Evolutionary conservation across 2,888 invertebrate species (phyloP).

Genomic region (Eutolmus rufibarbis): DNA sequence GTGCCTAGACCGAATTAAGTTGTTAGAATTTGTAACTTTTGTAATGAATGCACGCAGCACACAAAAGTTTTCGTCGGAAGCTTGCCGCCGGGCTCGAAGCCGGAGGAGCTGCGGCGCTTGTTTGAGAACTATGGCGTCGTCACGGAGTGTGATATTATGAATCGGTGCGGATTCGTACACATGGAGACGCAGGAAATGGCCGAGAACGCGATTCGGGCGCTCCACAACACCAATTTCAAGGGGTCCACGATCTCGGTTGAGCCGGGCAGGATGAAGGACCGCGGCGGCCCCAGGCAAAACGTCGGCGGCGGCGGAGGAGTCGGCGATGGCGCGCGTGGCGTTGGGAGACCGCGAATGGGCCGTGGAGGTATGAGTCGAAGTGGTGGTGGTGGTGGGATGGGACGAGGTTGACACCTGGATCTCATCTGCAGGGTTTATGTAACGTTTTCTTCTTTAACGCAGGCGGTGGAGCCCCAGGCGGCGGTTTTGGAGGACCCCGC

Average conservation of each 20-base stretch:
- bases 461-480: conserved; percentile 47
- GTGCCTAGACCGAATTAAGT: not conserved
- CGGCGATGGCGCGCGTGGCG: conserved; percentile 60
- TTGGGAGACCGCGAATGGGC: conserved; percentile 53
- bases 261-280: conserved; percentile 78
- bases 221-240: conserved; percentile 84
- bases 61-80: conserved; percentile 94
- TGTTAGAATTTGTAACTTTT: not conserved
- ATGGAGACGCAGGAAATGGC: conserved; percentile 86
- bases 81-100: conserved; percentile 83
- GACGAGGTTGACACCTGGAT: conserved; percentile 2
- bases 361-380: conserved; percentile 53
- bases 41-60: conserved; percentile 63
- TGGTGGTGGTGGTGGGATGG: conserved; percentile 40
- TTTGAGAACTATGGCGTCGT: conserved; percentile 89
- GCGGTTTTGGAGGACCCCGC: conserved; percentile 41
- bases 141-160: conserved; percentile 93
- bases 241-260: conserved; percentile 86
- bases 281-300: conserved; percentile 62
- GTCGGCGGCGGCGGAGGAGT: conserved; percentile 65
- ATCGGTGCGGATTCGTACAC: conserved; percentile 93
- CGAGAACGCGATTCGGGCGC: conserved; percentile 77
- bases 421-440: not conserved
- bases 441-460: not conserved
- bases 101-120: conserved; percentile 80